phyloP scores from a whole-genome alignment of 2,113 vertebrate genomes.

The Otolemur garnettii region DNA sequence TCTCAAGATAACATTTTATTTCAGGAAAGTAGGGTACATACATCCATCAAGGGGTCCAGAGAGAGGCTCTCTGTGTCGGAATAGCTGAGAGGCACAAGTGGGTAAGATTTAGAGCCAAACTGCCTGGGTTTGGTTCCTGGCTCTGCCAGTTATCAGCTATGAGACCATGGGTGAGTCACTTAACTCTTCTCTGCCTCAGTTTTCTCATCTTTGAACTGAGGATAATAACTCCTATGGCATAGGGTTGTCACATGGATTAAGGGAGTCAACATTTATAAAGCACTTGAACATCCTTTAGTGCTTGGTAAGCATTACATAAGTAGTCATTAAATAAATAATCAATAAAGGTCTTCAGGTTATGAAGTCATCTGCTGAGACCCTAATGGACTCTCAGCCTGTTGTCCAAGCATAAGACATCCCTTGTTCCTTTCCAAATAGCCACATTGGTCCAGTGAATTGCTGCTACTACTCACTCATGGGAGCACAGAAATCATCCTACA shows the following conservation, averaged over 20 bases:
- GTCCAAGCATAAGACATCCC: neutral
- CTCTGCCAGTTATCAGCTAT: neutral
- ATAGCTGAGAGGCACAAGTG: neutral
- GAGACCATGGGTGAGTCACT: neutral
- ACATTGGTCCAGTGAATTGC: neutral
- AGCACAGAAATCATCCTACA: neutral
- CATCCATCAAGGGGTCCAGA: neutral
- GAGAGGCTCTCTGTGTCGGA: neutral
- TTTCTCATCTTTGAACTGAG: slow-evolving; percentile 5
- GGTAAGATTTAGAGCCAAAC: neutral
- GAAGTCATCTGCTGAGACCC: neutral
- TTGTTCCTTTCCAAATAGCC: neutral
- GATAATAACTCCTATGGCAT: neutral
- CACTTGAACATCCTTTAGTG: neutral
- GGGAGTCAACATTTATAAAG: slow-evolving; percentile 1
- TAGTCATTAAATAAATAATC: neutral
- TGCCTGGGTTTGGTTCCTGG: neutral
- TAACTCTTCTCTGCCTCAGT: neutral
- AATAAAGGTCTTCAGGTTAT: neutral
- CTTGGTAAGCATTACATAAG: neutral
- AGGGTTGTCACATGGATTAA: neutral
- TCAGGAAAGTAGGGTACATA: neutral
- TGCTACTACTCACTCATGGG: neutral
- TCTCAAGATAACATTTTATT: neutral
- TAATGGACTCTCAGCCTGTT: neutral